These are phyloP conservation scores for Ectobius pallidus DNA, from an alignment of 2,888 invertebrate genomes.

Conservation along the genomic window DNA sequence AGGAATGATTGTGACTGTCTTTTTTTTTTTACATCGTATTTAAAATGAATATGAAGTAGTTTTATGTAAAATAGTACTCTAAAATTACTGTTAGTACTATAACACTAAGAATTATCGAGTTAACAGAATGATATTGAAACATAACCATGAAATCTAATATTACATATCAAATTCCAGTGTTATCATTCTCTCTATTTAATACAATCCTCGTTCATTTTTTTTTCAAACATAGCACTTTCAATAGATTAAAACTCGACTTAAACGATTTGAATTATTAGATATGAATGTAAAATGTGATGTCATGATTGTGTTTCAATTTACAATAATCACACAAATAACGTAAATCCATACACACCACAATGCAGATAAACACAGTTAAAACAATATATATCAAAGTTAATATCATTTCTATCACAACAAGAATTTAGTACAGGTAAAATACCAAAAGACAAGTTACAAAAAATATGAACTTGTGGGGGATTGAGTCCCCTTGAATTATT, in stretches of 20 bases:
- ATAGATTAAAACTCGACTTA: no score
- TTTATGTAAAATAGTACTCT: constrained; percentile 10
- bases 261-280: no score
- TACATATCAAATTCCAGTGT: no score
- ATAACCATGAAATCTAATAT: constrained; percentile 2
- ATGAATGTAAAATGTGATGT: no score
- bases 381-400: neutral
- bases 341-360: neutral
- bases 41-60: constrained; percentile 1
- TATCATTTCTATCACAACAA: constrained; percentile 11
- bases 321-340: neutral
- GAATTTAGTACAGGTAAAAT: no score
- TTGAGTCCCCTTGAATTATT: neutral
- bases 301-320: neutral
- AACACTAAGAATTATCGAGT: neutral
- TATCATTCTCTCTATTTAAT: no score
- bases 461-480: neutral
- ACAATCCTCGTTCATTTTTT: no score
- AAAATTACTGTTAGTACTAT: neutral
- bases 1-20: no score
- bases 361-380: neutral
- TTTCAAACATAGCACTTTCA: no score
- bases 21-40: no score
- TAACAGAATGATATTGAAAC: neutral
- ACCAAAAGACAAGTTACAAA: neutral